phyloP scores from a whole-genome alignment of 2,113 vertebrate species.

The Phalacrocorax carbo region DNA sequence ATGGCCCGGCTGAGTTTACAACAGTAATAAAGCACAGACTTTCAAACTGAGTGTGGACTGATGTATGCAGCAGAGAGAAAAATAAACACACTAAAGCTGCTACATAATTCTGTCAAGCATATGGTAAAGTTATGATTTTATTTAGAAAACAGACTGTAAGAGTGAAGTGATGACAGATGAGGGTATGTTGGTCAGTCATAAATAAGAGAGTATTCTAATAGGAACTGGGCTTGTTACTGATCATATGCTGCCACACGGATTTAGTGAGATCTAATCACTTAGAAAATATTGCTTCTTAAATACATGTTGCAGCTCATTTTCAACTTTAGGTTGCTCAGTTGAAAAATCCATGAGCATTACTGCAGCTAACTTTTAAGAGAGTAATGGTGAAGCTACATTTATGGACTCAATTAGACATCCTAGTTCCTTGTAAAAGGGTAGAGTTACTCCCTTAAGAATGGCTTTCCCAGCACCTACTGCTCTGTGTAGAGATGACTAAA shows the following conservation, averaged over 20 bases:
- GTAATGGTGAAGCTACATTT: neutral
- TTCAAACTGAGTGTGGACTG: neutral
- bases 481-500: neutral
- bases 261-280: conserved; percentile 16
- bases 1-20: neutral
- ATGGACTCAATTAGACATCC: neutral
- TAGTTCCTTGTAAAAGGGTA: neutral
- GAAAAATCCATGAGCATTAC: neutral
- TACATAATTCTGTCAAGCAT: conserved; percentile 34
- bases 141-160: conserved; percentile 38
- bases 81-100: conserved; percentile 13
- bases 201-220: conserved; percentile 14
- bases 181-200: conserved; percentile 17
- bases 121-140: conserved; percentile 32
- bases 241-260: neutral
- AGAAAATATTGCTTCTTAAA: neutral
- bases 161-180: conserved; percentile 12
- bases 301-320: neutral
- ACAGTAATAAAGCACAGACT: neutral
- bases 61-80: neutral
- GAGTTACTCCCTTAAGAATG: neutral
- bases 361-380: neutral
- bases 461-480: neutral
- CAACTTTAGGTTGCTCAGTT: neutral
- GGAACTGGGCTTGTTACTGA: neutral